These are phyloP conservation scores for Drosophila dunni DNA, from an alignment of 1,140 invertebrate genomes.

Conservation along the genomic window DNA sequence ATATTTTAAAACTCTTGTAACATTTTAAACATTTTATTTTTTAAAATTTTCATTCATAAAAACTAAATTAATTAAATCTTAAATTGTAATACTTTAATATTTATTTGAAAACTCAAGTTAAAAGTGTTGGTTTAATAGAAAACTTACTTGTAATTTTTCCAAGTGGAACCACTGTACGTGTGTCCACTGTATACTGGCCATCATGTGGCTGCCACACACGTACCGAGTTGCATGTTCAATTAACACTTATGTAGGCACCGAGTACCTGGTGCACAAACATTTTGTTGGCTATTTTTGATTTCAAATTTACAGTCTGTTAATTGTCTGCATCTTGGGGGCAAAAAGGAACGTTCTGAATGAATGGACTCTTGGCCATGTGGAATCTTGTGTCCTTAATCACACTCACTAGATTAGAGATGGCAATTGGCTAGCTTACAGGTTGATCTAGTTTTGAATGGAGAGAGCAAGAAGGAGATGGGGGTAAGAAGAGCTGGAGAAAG, in stretches of 20 bases:
- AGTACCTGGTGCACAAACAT: not conserved
- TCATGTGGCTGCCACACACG: conserved; percentile 41
- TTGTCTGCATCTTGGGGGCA: conserved; percentile 61
- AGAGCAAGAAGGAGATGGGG: not conserved
- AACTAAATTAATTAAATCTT: no score
- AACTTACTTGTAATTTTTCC: no score
- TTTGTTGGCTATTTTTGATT: conserved; percentile 57
- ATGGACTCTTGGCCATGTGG: conserved; percentile 8
- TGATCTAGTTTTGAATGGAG: conserved; percentile 12
- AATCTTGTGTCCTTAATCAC: conserved; percentile 42
- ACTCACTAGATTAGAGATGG: conserved; percentile 12
- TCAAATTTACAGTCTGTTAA: conserved; percentile 76
- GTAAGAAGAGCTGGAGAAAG: not conserved
- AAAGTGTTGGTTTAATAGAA: no score
- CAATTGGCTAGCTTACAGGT: conserved; percentile 30
- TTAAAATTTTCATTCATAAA: no score
- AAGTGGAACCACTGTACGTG: not conserved
- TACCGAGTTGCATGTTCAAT: conserved; percentile 64
- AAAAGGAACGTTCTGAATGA: conserved; percentile 4
- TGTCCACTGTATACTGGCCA: conserved; percentile 1
- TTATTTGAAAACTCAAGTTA: no score
- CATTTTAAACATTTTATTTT: no score
- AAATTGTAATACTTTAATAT: no score
- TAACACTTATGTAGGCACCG: conserved; percentile 69
- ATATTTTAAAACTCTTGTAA: no score